Evolutionary conservation across 2,113 vertebrate species (phyloP).

Genomic region (Podiceps cristatus): DNA sequence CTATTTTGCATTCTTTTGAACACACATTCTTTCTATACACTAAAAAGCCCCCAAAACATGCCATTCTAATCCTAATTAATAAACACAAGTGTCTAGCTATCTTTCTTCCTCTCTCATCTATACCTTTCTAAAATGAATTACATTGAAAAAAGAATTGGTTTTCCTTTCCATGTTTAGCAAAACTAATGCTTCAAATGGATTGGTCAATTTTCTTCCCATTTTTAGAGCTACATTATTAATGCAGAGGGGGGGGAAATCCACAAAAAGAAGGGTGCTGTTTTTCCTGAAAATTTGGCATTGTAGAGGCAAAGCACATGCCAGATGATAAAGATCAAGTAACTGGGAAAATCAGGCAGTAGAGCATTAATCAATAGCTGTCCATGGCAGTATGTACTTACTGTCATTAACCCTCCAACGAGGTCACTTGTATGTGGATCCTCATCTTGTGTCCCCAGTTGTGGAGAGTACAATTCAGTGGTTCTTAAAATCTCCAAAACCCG

Average conservation of each 20-base stretch:
- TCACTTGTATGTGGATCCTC: conserved; percentile 95
- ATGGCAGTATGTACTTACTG: conserved; percentile 79
- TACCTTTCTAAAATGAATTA: background rate
- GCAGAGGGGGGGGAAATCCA: fast-evolving
- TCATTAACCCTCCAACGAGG: conserved; percentile 95
- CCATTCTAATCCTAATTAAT: background rate
- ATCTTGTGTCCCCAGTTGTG: conserved; percentile 91
- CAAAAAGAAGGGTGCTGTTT: background rate
- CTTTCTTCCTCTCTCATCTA: background rate
- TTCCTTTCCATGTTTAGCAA: background rate
- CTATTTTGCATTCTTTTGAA: background rate
- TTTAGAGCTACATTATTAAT: background rate
- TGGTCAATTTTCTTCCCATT: background rate
- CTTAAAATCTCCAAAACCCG: conserved; percentile 95
- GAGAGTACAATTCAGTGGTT: conserved; percentile 95
- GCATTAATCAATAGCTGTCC: background rate
- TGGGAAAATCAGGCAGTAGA: background rate
- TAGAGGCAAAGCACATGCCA: background rate
- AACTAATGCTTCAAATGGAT: background rate
- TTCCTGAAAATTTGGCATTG: background rate
- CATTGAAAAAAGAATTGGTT: background rate
- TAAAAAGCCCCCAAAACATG: background rate
- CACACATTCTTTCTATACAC: background rate
- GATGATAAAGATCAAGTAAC: background rate
- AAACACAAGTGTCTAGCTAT: background rate